Conservation (phyloP, 2,113 vertebrate genomes). For the Natator depressus region DNA sequence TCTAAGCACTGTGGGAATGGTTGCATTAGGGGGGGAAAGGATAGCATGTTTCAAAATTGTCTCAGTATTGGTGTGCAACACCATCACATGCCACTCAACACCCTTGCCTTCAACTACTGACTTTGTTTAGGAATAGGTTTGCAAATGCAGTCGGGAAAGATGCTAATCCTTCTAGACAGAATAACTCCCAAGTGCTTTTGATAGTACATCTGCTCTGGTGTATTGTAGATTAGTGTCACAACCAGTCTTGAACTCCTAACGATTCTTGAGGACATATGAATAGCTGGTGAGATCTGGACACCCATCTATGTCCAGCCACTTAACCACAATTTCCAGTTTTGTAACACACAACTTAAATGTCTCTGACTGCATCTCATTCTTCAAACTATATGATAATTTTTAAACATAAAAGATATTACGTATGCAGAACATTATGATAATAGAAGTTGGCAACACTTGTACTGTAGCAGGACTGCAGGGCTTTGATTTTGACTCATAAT, state of each 20-base stretch:
- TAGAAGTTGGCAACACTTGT: not conserved
- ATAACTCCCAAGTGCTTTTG: accelerated
- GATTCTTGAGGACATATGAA: not conserved
- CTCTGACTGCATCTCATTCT: not conserved
- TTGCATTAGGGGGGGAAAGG: not conserved
- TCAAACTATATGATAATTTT: not conserved
- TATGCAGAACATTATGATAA: not conserved
- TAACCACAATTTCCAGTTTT: not conserved
- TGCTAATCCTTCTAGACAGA: not conserved
- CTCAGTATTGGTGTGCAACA: not conserved
- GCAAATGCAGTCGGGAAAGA: not conserved
- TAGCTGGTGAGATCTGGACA: not conserved
- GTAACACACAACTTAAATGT: not conserved
- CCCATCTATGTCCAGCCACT: not conserved
- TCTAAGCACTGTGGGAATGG: not conserved
- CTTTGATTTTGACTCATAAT: constrained; percentile 11
- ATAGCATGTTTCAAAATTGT: not conserved
- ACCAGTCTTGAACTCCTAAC: not conserved
- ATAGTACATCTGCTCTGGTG: not conserved
- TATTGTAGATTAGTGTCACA: not conserved
- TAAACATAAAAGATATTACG: not conserved
- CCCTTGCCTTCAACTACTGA: not conserved
- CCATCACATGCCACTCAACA: not conserved
- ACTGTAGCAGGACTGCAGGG: not conserved
- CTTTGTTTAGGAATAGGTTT: not conserved